A percentile compares a stretch with the other conserved stretches of the same genome.
phyloP scores from a whole-genome alignment of 1,140 invertebrate species.

The Bilobella aurantiaca region DNA sequence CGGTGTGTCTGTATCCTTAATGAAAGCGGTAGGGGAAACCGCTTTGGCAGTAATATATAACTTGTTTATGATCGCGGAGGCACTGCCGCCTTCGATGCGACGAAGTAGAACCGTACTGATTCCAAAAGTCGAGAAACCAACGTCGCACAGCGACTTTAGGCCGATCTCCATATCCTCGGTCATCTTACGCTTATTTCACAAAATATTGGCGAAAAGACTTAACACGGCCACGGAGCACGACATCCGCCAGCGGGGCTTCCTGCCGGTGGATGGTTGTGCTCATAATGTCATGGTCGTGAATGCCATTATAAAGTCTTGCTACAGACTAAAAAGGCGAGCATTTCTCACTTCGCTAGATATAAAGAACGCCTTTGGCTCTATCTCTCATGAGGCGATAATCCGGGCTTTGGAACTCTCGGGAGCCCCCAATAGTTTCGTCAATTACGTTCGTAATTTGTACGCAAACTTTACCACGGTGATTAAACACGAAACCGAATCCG shows the following conservation, averaged over 20 bases:
- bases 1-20: not conserved
- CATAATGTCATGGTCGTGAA: slow-evolving; percentile 33
- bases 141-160: not conserved
- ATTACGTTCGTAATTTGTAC: not conserved
- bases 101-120: not conserved
- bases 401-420: not conserved
- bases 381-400: not conserved
- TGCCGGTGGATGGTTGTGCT: slow-evolving; percentile 30
- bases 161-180: slow-evolving; percentile 6
- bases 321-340: not conserved
- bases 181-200: slow-evolving; percentile 1
- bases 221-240: slow-evolving; percentile 11
- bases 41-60: not conserved
- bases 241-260: slow-evolving; percentile 31
- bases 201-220: slow-evolving; percentile 1
- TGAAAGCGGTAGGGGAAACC: not conserved
- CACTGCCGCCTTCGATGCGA: not conserved
- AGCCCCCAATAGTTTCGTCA: not conserved
- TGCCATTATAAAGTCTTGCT: slow-evolving; percentile 8
- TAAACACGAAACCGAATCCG: not conserved
- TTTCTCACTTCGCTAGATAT: slow-evolving; percentile 34
- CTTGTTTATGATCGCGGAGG: not conserved
- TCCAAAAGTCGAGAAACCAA: not conserved
- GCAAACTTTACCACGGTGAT: not conserved
- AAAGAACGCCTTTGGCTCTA: not conserved